phyloP scores from a whole-genome alignment of 2,113 vertebrate species.

The Paralichthys olivaceus region DNA sequence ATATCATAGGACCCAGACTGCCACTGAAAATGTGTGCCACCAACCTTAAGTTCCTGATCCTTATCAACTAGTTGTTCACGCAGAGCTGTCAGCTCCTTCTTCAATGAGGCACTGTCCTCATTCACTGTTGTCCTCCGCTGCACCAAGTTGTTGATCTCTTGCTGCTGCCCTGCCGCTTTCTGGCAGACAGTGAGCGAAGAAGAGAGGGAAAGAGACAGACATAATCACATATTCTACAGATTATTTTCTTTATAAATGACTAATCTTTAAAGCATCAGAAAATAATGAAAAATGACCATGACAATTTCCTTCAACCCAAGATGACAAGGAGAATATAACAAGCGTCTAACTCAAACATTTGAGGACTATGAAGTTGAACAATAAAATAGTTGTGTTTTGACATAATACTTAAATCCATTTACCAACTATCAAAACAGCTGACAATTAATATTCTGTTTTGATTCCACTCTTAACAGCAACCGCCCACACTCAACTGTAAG shows the following conservation, averaged over 20 bases:
- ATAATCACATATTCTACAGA: too few relatives aligned
- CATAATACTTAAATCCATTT: too few relatives aligned
- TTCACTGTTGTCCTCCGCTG: constrained; percentile 81
- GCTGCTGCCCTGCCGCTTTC: constrained; percentile 84
- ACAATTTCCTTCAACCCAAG: too few relatives aligned
- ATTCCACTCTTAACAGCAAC: background rate
- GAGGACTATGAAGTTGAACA: too few relatives aligned
- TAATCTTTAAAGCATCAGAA: too few relatives aligned
- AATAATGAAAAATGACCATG: too few relatives aligned
- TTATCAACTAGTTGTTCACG: constrained; percentile 87
- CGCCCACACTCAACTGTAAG: background rate
- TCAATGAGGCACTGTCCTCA: constrained; percentile 85
- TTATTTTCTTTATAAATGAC: too few relatives aligned
- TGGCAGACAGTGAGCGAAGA: constrained; percentile 50
- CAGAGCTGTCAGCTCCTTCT: constrained; percentile 87
- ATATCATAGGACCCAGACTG: constrained; percentile 54
- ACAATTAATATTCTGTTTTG: background rate
- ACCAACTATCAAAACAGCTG: background rate
- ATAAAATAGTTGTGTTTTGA: too few relatives aligned
- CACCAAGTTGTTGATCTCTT: constrained; percentile 86
- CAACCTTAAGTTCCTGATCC: constrained; percentile 91
- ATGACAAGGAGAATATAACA: too few relatives aligned
- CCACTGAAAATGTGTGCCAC: constrained; percentile 78
- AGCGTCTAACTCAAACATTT: too few relatives aligned
- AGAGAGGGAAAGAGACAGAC: constrained; percentile 6